Evolutionary conservation across 2,888 invertebrate species (phyloP).

Genomic region (Thymelicus acteon): DNA sequence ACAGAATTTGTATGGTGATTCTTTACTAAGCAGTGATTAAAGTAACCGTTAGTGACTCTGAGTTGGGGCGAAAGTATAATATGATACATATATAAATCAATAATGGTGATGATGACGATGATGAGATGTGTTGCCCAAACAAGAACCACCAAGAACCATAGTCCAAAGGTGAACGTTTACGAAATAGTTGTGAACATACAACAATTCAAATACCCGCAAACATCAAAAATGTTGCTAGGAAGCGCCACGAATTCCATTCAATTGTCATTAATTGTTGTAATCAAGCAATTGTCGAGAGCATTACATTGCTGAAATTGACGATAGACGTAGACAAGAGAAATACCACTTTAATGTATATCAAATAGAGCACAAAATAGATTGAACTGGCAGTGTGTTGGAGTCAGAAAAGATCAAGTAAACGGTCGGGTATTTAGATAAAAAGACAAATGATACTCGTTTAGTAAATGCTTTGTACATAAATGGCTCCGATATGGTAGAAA

Average conservation of each 20-base stretch:
- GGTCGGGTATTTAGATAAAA: conserved; percentile 45
- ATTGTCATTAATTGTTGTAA: conserved; percentile 83
- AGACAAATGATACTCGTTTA: conserved; percentile 63
- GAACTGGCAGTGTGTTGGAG: conserved; percentile 29
- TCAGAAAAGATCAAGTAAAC: conserved; percentile 21
- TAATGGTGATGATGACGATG: too few species aligned
- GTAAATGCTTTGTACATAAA: conserved; percentile 46
- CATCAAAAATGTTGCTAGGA: conserved; percentile 56
- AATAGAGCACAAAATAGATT: conserved; percentile 52
- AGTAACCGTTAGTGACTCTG: too few species aligned
- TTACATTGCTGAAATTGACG: conserved; percentile 77
- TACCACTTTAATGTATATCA: conserved; percentile 45
- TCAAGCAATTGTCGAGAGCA: conserved; percentile 77
- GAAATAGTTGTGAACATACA: too few species aligned
- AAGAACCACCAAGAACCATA: too few species aligned
- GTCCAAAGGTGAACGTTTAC: too few species aligned
- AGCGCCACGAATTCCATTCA: conserved; percentile 75
- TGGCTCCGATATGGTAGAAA: conserved; percentile 53
- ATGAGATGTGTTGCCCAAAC: too few species aligned
- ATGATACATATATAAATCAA: too few species aligned
- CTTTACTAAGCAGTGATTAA: too few species aligned
- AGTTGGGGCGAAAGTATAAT: too few species aligned
- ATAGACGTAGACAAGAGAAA: conserved; percentile 59
- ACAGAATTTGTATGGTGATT: too few species aligned
- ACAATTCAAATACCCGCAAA: conserved; percentile 18